Conservation (phyloP, 64 coral and sea anemone species). For the Catalaphyllia jardinei region DNA sequence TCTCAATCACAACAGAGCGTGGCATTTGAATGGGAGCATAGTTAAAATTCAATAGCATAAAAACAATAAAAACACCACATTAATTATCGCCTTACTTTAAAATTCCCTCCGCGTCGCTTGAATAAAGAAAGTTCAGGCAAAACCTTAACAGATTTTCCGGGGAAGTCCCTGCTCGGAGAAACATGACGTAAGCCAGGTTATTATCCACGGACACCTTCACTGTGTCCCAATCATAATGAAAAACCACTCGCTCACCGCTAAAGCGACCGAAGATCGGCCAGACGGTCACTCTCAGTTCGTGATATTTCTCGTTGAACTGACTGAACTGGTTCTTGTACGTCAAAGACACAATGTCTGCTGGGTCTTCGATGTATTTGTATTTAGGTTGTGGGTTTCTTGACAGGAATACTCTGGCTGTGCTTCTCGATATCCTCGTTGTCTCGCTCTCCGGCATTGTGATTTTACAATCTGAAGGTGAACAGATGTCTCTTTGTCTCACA, state of each 20-base stretch:
- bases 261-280: slow-evolving; percentile 49
- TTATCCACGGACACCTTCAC: slow-evolving; percentile 22
- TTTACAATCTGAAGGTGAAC: background rate
- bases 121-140: slow-evolving; percentile 26
- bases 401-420: slow-evolving; percentile 32
- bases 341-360: slow-evolving; percentile 39
- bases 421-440: slow-evolving; percentile 22
- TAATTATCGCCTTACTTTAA: slow-evolving; percentile 20
- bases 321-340: slow-evolving; percentile 59
- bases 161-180: slow-evolving; percentile 64
- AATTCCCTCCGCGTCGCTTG: slow-evolving; percentile 15
- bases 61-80: background rate
- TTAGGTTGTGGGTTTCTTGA: slow-evolving; percentile 24
- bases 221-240: slow-evolving; percentile 57
- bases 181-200: slow-evolving; percentile 48
- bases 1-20: no score
- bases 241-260: slow-evolving; percentile 28
- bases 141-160: slow-evolving; percentile 25
- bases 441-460: slow-evolving; percentile 39
- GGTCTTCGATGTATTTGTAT: slow-evolving; percentile 67
- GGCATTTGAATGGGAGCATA: no score
- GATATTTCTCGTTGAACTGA: slow-evolving; percentile 44
- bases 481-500: background rate
- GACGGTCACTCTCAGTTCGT: background rate
- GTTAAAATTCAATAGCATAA: background rate